phyloP scores from a whole-genome alignment of 2,888 invertebrate genomes.

The Micropterix aruncella region DNA sequence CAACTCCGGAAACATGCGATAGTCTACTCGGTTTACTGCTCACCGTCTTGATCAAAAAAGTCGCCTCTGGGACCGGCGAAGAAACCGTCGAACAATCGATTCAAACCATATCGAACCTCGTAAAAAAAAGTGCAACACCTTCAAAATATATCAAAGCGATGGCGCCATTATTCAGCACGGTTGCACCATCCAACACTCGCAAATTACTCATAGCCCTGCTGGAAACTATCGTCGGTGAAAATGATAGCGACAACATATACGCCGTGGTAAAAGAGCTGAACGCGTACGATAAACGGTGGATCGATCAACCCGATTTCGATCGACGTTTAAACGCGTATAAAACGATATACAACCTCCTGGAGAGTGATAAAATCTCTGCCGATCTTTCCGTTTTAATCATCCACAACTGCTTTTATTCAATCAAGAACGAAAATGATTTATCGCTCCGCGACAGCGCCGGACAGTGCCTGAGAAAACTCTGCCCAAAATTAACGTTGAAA shows the following conservation, averaged over 20 bases:
- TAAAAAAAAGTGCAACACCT: conserved; percentile 50
- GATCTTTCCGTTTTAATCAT: conserved; percentile 59
- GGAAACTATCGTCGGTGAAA: conserved; percentile 38
- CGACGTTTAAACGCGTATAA: conserved; percentile 66
- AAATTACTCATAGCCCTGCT: conserved; percentile 53
- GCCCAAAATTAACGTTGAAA: conserved; percentile 46
- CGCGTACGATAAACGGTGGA: conserved; percentile 72
- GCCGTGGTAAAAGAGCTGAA: conserved; percentile 57
- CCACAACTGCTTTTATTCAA: conserved; percentile 68
- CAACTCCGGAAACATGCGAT: conserved; percentile 51
- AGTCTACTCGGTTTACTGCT: conserved; percentile 53
- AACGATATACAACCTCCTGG: conserved; percentile 41
- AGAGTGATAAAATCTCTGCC: conserved; percentile 38
- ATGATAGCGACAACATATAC: conserved; percentile 28
- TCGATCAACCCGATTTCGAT: conserved; percentile 91
- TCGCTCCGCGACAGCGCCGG: conserved; percentile 69
- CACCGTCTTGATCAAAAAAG: conserved; percentile 56
- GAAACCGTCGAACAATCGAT: conserved; percentile 57
- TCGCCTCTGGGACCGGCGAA: conserved; percentile 43
- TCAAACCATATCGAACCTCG: conserved; percentile 59
- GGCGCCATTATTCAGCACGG: conserved; percentile 56
- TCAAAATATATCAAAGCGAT: conserved; percentile 52
- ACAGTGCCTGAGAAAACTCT: conserved; percentile 54
- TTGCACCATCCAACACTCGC: conserved; percentile 48
- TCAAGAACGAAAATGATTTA: conserved; percentile 69